Conservation (phyloP, 2,113 vertebrate genomes). For the Rallus limicola region DNA sequence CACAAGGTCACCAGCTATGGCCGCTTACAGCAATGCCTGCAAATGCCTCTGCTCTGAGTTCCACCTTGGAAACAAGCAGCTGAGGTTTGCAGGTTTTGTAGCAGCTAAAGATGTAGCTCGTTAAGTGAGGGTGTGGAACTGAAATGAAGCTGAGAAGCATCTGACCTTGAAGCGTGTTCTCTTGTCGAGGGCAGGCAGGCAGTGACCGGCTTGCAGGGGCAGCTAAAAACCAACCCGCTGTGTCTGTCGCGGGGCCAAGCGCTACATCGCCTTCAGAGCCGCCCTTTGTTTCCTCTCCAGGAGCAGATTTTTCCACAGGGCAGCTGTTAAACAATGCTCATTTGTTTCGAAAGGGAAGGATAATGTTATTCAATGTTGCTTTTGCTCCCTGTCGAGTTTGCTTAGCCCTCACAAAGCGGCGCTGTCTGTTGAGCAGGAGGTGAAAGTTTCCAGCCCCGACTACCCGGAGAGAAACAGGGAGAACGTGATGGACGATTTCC, state of each 20-base stretch:
- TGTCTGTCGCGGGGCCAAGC: background rate
- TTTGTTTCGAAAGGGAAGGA: background rate
- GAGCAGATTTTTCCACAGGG: conserved; percentile 34
- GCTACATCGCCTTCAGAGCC: background rate
- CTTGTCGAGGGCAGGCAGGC: background rate
- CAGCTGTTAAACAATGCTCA: background rate
- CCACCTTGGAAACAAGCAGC: background rate
- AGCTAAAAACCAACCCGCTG: background rate
- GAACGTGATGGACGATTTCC: conserved; percentile 96
- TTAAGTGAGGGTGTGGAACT: background rate
- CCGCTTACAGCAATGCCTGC: background rate
- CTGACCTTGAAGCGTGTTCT: conserved; percentile 16
- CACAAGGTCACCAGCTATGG: background rate
- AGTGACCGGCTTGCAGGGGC: background rate
- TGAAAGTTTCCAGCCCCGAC: conserved; percentile 96
- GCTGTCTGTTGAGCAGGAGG: conserved; percentile 81
- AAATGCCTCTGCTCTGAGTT: background rate
- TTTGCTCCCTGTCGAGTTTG: background rate
- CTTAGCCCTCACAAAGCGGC: background rate
- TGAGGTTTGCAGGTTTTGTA: background rate
- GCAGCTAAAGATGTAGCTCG: background rate
- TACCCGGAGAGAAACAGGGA: conserved; percentile 93
- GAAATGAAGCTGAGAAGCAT: background rate
- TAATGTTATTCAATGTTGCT: background rate
- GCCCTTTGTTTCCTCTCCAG: conserved; percentile 25